phyloP scores from a whole-genome alignment of 2,113 vertebrate species.

The Polypterus senegalus region DNA sequence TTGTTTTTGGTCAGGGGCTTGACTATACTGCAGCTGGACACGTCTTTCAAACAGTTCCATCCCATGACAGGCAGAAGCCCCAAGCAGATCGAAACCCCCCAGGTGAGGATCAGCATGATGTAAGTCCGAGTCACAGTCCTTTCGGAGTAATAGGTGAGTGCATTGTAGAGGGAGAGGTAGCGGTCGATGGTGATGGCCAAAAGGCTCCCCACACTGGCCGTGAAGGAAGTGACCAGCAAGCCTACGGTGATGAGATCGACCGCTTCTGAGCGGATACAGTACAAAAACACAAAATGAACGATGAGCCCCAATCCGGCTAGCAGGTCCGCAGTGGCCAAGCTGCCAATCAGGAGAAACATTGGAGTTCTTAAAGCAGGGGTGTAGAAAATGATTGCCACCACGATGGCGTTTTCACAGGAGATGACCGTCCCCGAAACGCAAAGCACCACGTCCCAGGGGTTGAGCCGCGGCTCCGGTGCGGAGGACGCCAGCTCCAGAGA shows the following conservation, averaged over 20 bases:
- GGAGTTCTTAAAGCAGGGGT: constrained; percentile 68
- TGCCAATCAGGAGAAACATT: constrained; percentile 77
- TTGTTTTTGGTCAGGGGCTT: constrained; percentile 69
- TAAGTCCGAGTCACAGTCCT: constrained; percentile 66
- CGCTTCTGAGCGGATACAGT: constrained; percentile 52
- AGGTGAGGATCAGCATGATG: constrained; percentile 66
- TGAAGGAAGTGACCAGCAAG: constrained; percentile 72
- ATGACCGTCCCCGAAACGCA: constrained; percentile 82
- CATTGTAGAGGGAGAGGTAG: constrained; percentile 80
- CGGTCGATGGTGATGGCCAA: constrained; percentile 82
- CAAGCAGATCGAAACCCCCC: constrained; percentile 57
- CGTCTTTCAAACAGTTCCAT: constrained; percentile 76
- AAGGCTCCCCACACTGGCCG: constrained; percentile 75
- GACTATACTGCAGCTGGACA: constrained; percentile 58
- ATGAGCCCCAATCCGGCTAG: constrained; percentile 75
- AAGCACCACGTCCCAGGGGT: constrained; percentile 72
- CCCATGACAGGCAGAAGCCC: constrained; percentile 74
- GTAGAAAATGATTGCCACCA: constrained; percentile 74
- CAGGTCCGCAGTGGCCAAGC: constrained; percentile 75
- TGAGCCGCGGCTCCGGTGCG: constrained; percentile 40
- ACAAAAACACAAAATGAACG: constrained; percentile 71
- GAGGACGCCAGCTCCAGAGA: constrained; percentile 38
- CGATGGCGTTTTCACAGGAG: constrained; percentile 73
- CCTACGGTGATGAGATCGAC: constrained; percentile 67
- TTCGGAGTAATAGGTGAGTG: constrained; percentile 78